Base-by-base conservation (phyloP, 2,113 vertebrate genomes). In the Chloebia gouldiae region DNA sequence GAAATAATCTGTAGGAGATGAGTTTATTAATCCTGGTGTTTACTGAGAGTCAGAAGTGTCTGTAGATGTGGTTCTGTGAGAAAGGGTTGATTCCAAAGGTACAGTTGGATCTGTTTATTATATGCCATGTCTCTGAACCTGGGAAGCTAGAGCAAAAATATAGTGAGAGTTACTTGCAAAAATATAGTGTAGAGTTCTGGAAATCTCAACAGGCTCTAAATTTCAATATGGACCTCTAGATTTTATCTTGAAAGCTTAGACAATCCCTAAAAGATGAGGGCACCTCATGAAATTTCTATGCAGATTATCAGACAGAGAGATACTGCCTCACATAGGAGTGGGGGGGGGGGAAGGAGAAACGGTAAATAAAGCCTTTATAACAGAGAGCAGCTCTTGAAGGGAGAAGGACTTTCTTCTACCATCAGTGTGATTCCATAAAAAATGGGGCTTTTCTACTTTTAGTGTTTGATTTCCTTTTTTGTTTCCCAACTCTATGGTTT, bases 251-350 rank as follows among this genome's bases (percentile, higher is more conserved):
- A 63, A 87, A 82, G 6, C 42, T 33, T 47, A 76, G 49, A 78
- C 27, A 53, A 33, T 45, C 37, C 14, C 18, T 51, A 56, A 80
- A 76, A 60, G 6, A 15, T 35, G 42, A 82, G 24, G 16, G 9
- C 3, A 73, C 7, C 15, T 40, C 15, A 64, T 59, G n/a, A 65
- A 65, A 82, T 50, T 30, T 76, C 19, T 50, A 33, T 37, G 33
- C 27, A 63, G 28, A 54, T 5, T 40, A 16, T 24, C 7, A 66
- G 21, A 51, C 13, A 61, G 19, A 0, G 0, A 83, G 30, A 21
- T 82, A 7, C 23, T 20, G 47, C 17, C 20, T 73, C 27, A 35
- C 6, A 6, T 50, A 31, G 60, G n/a, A n/a, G n/a, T n/a, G n/a
- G n/a, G n/a, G n/a, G n/a, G n/a, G n/a, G n/a, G n/a, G n/a, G n/a